Conservation (phyloP, 2,113 vertebrate species). For the Neofelis nebulosa region DNA sequence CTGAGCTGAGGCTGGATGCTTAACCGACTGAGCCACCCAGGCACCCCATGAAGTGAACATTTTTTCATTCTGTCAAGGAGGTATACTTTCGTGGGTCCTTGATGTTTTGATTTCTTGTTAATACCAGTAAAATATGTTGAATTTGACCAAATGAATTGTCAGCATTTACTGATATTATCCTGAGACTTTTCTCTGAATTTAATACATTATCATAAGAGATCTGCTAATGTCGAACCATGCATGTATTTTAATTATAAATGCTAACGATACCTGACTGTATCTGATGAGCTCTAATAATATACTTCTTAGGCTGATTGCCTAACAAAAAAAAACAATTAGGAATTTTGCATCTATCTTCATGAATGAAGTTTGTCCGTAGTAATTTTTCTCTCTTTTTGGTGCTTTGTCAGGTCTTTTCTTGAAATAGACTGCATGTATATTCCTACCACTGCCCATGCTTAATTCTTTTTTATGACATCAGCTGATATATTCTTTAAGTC, state of each 20-base stretch:
- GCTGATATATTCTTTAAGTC: background rate
- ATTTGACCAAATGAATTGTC: background rate
- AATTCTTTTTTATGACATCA: background rate
- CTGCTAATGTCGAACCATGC: background rate
- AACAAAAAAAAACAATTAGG: background rate
- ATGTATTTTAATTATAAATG: constrained; percentile 28
- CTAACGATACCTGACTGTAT: background rate
- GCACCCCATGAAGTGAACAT: too few relatives aligned
- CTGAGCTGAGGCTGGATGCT: too few relatives aligned
- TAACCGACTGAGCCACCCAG: too few relatives aligned
- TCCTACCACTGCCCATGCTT: background rate
- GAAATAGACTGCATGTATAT: background rate
- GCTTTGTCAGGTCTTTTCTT: background rate
- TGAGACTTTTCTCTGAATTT: constrained; percentile 43
- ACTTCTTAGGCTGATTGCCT: background rate
- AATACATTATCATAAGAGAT: background rate
- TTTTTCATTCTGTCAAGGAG: background rate
- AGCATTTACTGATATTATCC: background rate
- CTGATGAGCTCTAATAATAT: background rate
- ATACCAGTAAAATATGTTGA: background rate
- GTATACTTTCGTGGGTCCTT: background rate
- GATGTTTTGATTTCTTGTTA: background rate
- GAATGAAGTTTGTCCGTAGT: background rate
- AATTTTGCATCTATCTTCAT: constrained; percentile 22
- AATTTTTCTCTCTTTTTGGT: background rate